Evolutionary conservation across 2,797 vertebrate genomes (phyloP).

Genomic region (Onychomys torridus): DNA sequence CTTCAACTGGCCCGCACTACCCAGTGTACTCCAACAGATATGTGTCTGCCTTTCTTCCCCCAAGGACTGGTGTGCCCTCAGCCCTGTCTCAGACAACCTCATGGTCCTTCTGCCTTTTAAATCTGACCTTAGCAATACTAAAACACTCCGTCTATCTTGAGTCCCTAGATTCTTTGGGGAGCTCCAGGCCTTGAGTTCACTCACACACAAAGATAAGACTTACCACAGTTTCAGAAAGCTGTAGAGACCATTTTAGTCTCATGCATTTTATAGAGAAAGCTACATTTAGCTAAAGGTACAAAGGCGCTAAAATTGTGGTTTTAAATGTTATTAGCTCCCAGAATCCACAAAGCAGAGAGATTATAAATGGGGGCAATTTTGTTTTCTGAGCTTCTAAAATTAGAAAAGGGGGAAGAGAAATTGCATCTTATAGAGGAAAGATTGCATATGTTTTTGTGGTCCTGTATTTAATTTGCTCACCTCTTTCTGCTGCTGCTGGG

Average conservation of each 20-base stretch:
- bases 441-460: neutral
- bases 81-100: neutral
- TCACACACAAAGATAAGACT: neutral
- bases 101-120: neutral
- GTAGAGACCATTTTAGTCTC: neutral
- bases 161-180: neutral
- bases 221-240: neutral
- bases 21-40: no score
- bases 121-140: neutral
- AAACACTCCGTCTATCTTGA: neutral
- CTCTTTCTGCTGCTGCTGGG: neutral
- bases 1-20: no score
- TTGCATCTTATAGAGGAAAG: neutral
- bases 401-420: neutral
- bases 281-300: neutral
- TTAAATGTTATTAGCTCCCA: constrained; percentile 40
- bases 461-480: neutral
- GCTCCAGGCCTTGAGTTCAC: neutral
- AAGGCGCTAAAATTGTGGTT: neutral
- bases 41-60: neutral
- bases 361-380: constrained; percentile 6
- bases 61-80: neutral
- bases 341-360: neutral
- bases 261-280: neutral
- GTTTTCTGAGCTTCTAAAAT: constrained; percentile 44